phyloP scores from a whole-genome alignment of 2,797 vertebrate genomes.

The Takifugu rubripes region DNA sequence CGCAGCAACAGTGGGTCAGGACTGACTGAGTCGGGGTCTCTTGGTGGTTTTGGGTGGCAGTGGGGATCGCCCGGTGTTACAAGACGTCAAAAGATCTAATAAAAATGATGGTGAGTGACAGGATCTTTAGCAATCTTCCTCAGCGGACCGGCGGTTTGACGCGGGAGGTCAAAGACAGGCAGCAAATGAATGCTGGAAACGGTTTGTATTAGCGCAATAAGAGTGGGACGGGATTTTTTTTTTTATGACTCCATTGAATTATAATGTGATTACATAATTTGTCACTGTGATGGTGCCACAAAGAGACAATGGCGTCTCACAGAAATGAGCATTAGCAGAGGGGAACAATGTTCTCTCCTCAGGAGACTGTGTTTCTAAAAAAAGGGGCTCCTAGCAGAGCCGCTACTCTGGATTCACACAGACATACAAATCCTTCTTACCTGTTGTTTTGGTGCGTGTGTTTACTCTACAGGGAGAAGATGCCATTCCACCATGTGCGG shows the following conservation, averaged over 20 bases:
- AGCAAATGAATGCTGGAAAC: slow-evolving; percentile 11
- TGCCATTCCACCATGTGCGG: slow-evolving; percentile 96
- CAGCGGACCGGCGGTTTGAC: slow-evolving; percentile 20
- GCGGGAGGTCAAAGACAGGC: slow-evolving; percentile 4
- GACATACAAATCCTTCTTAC: slow-evolving; percentile 13
- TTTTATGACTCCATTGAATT: slow-evolving; percentile 51
- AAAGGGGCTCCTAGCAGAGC: slow-evolving; percentile 16
- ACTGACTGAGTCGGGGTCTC: slow-evolving; percentile 44
- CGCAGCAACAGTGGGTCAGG: background rate
- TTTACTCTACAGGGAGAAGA: slow-evolving; percentile 82
- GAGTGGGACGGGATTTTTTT: slow-evolving; percentile 38
- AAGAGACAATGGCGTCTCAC: slow-evolving; percentile 44
- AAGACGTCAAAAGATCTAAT: slow-evolving; percentile 5
- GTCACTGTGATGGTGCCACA: slow-evolving; percentile 42
- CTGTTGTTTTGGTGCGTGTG: slow-evolving; percentile 15
- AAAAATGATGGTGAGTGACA: slow-evolving; percentile 35
- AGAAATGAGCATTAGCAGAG: slow-evolving; percentile 50
- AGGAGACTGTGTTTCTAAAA: slow-evolving; percentile 54
- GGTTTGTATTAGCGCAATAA: slow-evolving; percentile 22
- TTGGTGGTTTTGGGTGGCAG: slow-evolving; percentile 14
- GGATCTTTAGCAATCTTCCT: slow-evolving; percentile 25
- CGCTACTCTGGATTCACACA: slow-evolving; percentile 15
- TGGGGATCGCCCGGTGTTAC: slow-evolving; percentile 26
- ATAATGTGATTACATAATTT: slow-evolving; percentile 65
- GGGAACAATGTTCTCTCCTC: slow-evolving; percentile 37